phyloP scores from a whole-genome alignment of 1,140 invertebrate species.

The Halyomorpha halys region DNA sequence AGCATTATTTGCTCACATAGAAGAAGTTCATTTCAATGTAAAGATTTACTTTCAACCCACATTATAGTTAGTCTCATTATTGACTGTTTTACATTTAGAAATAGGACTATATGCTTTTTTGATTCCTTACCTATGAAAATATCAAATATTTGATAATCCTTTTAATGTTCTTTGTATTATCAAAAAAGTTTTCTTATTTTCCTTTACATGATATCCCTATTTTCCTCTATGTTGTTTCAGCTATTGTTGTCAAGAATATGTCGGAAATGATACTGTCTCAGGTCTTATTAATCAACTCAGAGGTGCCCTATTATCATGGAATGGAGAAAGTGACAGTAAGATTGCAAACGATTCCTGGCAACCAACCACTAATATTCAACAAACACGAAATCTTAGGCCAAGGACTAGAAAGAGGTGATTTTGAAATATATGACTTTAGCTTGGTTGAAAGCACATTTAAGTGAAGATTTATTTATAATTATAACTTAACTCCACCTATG shows the following conservation, averaged over 20 bases:
- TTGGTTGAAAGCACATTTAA: slow-evolving; percentile 4
- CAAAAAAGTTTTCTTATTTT: too few relatives aligned
- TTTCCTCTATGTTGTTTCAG: slow-evolving; percentile 41
- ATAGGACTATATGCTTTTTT: too few relatives aligned
- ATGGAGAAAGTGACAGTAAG: not conserved
- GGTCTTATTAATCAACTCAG: slow-evolving; percentile 20
- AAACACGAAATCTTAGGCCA: slow-evolving; percentile 23
- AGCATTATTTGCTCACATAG: too few relatives aligned
- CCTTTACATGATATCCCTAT: not conserved
- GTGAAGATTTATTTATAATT: not conserved
- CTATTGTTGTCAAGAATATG: slow-evolving; percentile 71
- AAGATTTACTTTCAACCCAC: too few relatives aligned
- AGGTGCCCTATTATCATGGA: not conserved
- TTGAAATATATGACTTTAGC: not conserved
- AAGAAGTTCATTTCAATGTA: too few relatives aligned
- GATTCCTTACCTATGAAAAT: too few relatives aligned
- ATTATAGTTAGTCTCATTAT: too few relatives aligned
- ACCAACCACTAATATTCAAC: not conserved
- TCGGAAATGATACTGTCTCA: slow-evolving; percentile 58
- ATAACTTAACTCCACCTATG: too few relatives aligned
- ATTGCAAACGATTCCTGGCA: not conserved
- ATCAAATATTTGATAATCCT: too few relatives aligned
- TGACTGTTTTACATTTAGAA: too few relatives aligned
- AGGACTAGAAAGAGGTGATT: slow-evolving; percentile 24
- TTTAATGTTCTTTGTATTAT: too few relatives aligned